These are phyloP conservation scores for Lissonota sp. DNA, from an alignment of 2,888 invertebrate species.

Conservation along the genomic window DNA sequence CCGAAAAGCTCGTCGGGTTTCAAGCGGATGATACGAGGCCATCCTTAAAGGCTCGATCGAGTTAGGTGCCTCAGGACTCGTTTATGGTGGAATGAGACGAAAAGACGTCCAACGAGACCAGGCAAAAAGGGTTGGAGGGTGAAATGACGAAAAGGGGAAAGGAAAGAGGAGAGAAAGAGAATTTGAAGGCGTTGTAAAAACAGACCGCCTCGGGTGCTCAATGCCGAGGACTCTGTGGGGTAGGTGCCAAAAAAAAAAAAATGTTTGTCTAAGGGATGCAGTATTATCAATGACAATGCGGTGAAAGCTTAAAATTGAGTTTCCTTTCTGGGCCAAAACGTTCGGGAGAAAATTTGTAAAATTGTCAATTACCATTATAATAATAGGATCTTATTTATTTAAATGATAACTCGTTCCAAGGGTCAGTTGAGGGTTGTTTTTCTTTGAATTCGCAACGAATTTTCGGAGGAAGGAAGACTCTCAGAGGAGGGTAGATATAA, in stretches of 20 bases:
- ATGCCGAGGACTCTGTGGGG: conserved; percentile 28
- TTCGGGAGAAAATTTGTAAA: too few relatives aligned
- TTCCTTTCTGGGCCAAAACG: conserved; percentile 11
- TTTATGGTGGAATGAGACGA: neutral
- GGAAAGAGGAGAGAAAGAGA: neutral
- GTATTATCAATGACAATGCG: conserved; percentile 49
- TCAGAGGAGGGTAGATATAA: conserved; percentile 56
- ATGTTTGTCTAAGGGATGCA: conserved; percentile 36
- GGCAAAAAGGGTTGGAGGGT: conserved; percentile 11
- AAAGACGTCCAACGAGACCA: too few relatives aligned
- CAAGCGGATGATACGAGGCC: conserved; percentile 77
- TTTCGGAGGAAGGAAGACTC: too few relatives aligned
- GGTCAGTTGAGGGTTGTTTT: too few relatives aligned
- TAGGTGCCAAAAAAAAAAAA: conserved; percentile 45
- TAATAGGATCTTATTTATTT: too few relatives aligned
- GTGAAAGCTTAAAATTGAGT: conserved; percentile 53
- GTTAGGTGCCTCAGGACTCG: conserved; percentile 69
- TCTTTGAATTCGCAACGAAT: too few relatives aligned
- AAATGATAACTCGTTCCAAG: too few relatives aligned
- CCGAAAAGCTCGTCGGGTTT: conserved; percentile 79
- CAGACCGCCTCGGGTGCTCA: conserved; percentile 57
- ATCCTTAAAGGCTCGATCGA: conserved; percentile 74
- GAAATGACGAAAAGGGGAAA: conserved; percentile 40
- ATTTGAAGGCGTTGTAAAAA: conserved; percentile 56
- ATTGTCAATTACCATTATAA: too few relatives aligned